Evolutionary conservation across 1,140 invertebrate genomes (phyloP).

Genomic region (Galendromus occidentalis): DNA sequence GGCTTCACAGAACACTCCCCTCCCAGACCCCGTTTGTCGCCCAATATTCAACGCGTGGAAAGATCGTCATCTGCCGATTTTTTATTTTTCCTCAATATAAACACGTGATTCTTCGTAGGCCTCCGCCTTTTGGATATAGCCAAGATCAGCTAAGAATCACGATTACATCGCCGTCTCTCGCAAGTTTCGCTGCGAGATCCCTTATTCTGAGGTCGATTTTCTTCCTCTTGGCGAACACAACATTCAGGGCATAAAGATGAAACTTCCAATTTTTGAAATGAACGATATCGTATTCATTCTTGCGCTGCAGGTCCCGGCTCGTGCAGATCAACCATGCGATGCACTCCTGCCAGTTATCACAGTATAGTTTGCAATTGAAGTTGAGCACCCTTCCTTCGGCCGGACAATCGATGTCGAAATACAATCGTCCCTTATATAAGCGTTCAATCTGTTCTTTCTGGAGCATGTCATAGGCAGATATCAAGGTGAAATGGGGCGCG

Average conservation of each 20-base stretch:
- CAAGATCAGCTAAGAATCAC: neutral
- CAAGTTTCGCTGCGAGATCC: neutral
- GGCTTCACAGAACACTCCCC: too few species aligned
- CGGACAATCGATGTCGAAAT: neutral
- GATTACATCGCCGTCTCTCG: neutral
- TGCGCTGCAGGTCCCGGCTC: neutral
- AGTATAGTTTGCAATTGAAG: neutral
- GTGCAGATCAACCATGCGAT: neutral
- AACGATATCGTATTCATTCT: neutral
- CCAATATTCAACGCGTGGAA: too few species aligned
- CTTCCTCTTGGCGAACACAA: neutral
- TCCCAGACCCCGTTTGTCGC: too few species aligned
- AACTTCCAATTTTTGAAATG: neutral
- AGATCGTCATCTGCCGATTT: too few species aligned
- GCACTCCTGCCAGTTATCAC: neutral
- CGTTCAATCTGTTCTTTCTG: neutral
- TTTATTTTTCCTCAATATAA: too few species aligned
- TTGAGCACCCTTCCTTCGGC: neutral
- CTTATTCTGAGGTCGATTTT: neutral
- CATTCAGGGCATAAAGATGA: neutral
- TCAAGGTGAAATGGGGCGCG: neutral
- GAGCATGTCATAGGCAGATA: neutral
- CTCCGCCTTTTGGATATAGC: too few species aligned
- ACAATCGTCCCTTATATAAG: neutral
- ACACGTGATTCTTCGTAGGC: too few species aligned